Evolutionary conservation across 2,797 vertebrate genomes (phyloP).

Genomic region (Zonotrichia albicollis): DNA sequence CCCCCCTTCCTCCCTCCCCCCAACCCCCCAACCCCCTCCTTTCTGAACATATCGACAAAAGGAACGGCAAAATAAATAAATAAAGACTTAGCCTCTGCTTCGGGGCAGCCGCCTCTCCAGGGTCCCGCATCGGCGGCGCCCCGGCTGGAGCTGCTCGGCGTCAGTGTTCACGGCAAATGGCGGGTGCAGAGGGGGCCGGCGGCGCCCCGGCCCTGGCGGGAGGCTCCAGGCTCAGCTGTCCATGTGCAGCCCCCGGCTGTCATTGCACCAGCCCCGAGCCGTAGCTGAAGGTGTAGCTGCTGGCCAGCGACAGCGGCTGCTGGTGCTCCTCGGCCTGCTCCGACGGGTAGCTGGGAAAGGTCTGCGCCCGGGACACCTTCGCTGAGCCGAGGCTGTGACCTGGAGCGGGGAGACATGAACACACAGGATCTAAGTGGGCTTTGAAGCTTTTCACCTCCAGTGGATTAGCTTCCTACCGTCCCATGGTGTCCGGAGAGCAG

Average conservation of each 20-base stretch:
- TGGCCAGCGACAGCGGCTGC: constrained; percentile 72
- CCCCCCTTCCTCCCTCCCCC: not conserved
- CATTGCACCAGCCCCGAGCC: constrained; percentile 89
- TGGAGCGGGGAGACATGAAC: not conserved
- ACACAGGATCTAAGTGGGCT: not conserved
- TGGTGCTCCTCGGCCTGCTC: constrained; percentile 82
- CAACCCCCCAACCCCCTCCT: not conserved
- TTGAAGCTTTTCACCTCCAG: not conserved
- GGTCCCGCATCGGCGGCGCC: constrained; percentile 32
- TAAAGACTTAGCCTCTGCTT: constrained; percentile 75
- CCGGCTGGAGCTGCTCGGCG: constrained; percentile 5
- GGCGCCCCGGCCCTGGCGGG: constrained; percentile 16
- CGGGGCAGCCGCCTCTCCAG: constrained; percentile 62
- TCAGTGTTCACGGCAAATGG: constrained; percentile 60
- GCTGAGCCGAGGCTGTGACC: constrained; percentile 83
- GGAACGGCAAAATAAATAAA: constrained; percentile 74
- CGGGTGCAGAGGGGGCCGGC: constrained; percentile 30
- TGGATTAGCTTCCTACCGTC: accelerated
- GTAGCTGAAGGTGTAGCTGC: constrained; percentile 84
- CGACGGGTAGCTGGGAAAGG: constrained; percentile 90
- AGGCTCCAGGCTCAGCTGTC: constrained; percentile 75
- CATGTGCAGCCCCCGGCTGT: constrained; percentile 72
- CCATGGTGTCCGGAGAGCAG: accelerated
- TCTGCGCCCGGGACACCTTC: constrained; percentile 94
- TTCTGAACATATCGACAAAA: constrained; percentile 55